Evolutionary conservation across 2,888 invertebrate genomes (phyloP).

Genomic region (Cephus runcator): DNA sequence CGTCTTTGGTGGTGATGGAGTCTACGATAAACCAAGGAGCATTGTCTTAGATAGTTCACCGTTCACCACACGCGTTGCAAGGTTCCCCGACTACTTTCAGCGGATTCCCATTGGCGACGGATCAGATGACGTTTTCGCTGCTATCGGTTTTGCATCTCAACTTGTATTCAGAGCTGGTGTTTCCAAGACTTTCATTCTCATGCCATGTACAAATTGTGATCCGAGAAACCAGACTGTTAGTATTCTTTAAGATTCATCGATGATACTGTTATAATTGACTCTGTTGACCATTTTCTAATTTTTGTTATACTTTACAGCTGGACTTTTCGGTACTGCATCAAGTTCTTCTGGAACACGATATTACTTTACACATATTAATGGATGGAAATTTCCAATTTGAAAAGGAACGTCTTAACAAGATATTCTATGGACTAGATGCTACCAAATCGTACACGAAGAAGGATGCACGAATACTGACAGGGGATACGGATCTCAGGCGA

Average conservation of each 20-base stretch:
- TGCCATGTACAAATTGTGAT: conserved; percentile 84
- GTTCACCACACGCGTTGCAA: conserved; percentile 70
- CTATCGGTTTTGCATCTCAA: conserved; percentile 77
- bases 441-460: conserved; percentile 82
- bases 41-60: conserved; percentile 77
- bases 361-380: conserved; percentile 85
- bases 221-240: conserved; percentile 75
- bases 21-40: conserved; percentile 78
- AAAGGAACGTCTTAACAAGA: conserved; percentile 77
- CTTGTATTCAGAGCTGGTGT: conserved; percentile 85
- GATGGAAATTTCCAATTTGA: conserved; percentile 82
- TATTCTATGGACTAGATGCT: conserved; percentile 84
- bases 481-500: conserved; percentile 77
- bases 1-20: conserved; percentile 83
- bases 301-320: conserved; percentile 68
- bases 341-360: conserved; percentile 82
- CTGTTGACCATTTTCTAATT: conserved; percentile 18
- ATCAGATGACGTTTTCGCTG: conserved; percentile 79
- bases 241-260: background rate
- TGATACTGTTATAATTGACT: background rate
- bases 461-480: conserved; percentile 75
- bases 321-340: conserved; percentile 87
- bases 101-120: conserved; percentile 76
- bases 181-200: conserved; percentile 82
- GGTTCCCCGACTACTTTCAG: conserved; percentile 75